phyloP scores from a whole-genome alignment of 2,113 vertebrate species.

The Actenoides lindsayi region DNA sequence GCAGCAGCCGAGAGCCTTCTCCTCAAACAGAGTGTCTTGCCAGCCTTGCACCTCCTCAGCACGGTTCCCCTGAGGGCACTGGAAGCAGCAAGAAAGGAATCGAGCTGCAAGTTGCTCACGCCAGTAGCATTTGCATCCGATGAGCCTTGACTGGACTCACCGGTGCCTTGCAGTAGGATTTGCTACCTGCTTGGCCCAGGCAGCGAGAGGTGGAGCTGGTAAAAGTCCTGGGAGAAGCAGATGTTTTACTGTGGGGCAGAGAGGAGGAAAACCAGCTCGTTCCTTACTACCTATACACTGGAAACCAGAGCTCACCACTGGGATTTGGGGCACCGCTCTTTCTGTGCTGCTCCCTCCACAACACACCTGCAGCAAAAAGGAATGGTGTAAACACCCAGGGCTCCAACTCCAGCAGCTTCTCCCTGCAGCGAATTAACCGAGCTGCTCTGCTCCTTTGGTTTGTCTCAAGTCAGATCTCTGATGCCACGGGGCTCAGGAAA shows the following conservation, averaged over 20 bases:
- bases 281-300: not conserved
- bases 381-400: not conserved
- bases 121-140: rapidly evolving
- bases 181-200: not conserved
- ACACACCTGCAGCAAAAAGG: not conserved
- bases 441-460: not conserved
- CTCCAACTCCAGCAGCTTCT: not conserved
- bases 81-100: not conserved
- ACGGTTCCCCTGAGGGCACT: not conserved
- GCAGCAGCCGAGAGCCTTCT: not conserved
- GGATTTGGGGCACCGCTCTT: not conserved
- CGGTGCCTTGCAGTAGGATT: not conserved
- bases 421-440: not conserved
- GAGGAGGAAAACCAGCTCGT: not conserved
- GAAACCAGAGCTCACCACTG: not conserved
- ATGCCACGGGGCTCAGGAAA: not conserved
- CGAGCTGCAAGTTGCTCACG: not conserved
- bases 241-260: not conserved
- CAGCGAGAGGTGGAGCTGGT: not conserved
- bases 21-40: not conserved
- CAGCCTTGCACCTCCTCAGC: not conserved
- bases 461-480: not conserved
- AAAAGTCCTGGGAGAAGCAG: not conserved
- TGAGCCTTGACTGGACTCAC: rapidly evolving
- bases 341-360: not conserved